These are phyloP conservation scores for Heliopora coerulea DNA, from an alignment of 92 coral and sea anemone genomes.

Conservation along the genomic window DNA sequence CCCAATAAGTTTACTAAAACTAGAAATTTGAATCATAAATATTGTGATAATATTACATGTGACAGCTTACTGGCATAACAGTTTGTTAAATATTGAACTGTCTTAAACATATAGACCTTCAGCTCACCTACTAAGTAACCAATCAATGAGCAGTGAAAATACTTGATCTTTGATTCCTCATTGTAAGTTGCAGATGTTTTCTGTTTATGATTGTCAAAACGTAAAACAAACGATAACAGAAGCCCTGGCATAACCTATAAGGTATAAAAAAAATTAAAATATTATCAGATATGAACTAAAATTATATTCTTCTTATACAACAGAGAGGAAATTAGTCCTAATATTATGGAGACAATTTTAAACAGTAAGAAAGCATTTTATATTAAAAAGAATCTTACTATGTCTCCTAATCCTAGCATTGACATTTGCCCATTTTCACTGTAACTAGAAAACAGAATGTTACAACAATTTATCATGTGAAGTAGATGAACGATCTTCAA, in stretches of 20 bases:
- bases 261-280: background rate
- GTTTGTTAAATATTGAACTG: background rate
- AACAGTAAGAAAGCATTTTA: no score
- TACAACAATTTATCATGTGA: background rate
- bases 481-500: no score
- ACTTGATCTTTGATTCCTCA: slow-evolving; percentile 74
- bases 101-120: background rate
- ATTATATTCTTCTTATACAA: no score
- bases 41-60: no score
- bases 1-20: no score
- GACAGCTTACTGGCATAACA: no score
- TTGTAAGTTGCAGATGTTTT: slow-evolving; percentile 62
- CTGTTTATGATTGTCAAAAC: slow-evolving; percentile 84
- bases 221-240: slow-evolving; percentile 88
- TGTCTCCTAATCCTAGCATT: slow-evolving; percentile 97
- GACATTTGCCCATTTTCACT: slow-evolving; percentile 88
- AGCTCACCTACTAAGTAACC: slow-evolving; percentile 94
- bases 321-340: no score
- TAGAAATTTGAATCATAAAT: no score
- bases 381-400: slow-evolving; percentile 58
- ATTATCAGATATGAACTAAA: background rate
- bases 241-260: slow-evolving; percentile 98
- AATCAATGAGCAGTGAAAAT: slow-evolving; percentile 91
- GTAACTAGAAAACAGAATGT: slow-evolving; percentile 45
- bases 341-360: no score